Conservation (phyloP, 1,140 invertebrate species). For the Adelges cooleyi region DNA sequence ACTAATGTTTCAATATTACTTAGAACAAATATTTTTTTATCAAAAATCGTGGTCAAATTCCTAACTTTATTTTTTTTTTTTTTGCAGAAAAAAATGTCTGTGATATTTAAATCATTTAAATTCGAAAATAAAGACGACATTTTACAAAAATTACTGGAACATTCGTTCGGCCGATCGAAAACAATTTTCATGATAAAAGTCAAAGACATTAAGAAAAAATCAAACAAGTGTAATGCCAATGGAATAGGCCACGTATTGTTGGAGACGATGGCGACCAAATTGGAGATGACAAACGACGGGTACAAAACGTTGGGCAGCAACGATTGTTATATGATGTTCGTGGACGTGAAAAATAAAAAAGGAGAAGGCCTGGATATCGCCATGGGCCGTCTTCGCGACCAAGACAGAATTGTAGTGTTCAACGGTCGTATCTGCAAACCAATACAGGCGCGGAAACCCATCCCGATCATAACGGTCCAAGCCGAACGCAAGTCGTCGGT, state of each 20-base stretch:
- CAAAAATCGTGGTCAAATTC: too few species aligned
- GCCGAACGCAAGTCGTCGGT: not conserved
- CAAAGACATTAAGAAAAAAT: not conserved
- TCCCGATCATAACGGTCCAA: not conserved
- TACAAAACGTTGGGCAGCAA: not conserved
- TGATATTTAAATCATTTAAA: not conserved
- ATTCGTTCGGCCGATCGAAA: not conserved
- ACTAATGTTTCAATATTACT: too few species aligned
- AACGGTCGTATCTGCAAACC: not conserved
- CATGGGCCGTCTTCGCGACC: not conserved
- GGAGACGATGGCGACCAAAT: not conserved
- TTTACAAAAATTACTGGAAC: not conserved
- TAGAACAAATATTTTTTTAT: too few species aligned
- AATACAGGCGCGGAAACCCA: too few species aligned
- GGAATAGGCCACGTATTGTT: not conserved
- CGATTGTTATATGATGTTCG: not conserved
- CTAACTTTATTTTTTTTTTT: slow-evolving; percentile 2
- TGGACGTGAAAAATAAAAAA: not conserved
- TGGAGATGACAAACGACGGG: too few species aligned
- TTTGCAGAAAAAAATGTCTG: not conserved
- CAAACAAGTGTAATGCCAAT: not conserved
- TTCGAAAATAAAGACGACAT: not conserved
- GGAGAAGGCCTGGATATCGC: not conserved
- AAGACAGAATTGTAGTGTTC: not conserved
- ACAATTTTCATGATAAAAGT: not conserved